Conservation (phyloP, 2,797 vertebrate genomes). For the Acipenser oxyrinchus region DNA sequence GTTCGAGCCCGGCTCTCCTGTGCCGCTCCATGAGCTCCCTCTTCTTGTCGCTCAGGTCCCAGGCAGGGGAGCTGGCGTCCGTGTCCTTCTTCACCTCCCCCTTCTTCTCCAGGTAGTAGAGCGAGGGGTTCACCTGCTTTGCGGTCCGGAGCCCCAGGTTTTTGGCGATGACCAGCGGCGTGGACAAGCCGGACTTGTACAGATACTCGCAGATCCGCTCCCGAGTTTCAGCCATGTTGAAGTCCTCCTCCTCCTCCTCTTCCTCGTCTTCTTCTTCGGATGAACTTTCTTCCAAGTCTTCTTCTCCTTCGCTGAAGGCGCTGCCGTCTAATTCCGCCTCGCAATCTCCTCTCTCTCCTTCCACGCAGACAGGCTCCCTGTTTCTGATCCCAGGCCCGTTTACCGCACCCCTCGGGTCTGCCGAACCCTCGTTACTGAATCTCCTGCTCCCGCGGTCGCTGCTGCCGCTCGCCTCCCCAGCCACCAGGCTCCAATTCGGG, state of each 20-base stretch:
- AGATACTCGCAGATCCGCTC: slow-evolving; percentile 72
- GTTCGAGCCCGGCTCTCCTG: slow-evolving; percentile 42
- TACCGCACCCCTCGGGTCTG: fast-evolving
- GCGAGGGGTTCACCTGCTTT: slow-evolving; percentile 70
- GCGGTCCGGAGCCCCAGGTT: slow-evolving; percentile 67
- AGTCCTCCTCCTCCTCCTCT: background rate
- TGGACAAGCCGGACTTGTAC: slow-evolving; percentile 48
- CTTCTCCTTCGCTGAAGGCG: background rate
- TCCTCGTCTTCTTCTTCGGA: background rate
- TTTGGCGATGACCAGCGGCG: slow-evolving; percentile 70
- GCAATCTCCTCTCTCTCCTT: background rate
- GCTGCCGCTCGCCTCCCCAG: slow-evolving; percentile 9
- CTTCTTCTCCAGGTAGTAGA: slow-evolving; percentile 72
- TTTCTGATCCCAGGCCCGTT: background rate
- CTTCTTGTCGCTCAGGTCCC: slow-evolving; percentile 71
- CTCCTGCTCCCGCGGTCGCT: background rate
- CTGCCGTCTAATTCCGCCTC: fast-evolving
- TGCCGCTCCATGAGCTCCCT: slow-evolving; percentile 74
- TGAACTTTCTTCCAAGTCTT: background rate
- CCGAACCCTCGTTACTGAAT: background rate
- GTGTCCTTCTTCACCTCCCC: slow-evolving; percentile 67
- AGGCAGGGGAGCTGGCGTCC: slow-evolving; percentile 47
- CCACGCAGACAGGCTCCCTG: background rate
- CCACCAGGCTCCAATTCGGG: slow-evolving; percentile 66
- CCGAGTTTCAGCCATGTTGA: slow-evolving; percentile 64